These are phyloP conservation scores for Coluber constrictor DNA, from an alignment of 2,797 vertebrate genomes.

Conservation along the genomic window DNA sequence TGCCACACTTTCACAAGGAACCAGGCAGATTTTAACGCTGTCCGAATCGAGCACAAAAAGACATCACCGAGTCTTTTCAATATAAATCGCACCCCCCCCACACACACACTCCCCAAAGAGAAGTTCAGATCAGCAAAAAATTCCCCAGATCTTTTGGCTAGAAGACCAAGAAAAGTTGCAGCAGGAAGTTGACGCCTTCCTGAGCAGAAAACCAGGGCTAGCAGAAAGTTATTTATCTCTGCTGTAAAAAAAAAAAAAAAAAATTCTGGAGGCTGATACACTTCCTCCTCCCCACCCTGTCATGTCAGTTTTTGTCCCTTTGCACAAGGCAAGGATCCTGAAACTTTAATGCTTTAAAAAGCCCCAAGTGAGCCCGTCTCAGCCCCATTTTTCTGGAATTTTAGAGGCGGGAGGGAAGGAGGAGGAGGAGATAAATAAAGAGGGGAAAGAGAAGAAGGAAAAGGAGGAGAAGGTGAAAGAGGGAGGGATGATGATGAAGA, in stretches of 20 bases:
- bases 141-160: not conserved
- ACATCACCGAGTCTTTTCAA: not conserved
- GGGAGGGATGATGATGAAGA: not conserved
- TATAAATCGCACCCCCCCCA: not conserved
- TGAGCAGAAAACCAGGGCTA: not conserved
- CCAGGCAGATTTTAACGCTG: not conserved
- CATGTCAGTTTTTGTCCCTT: not conserved
- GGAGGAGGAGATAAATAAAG: no score
- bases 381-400: not conserved
- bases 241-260: not conserved
- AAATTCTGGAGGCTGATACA: not conserved
- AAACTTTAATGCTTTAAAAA: not conserved
- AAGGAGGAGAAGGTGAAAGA: no score
- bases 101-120: not conserved
- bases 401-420: not conserved
- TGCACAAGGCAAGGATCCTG: no score
- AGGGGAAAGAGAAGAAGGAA: not conserved
- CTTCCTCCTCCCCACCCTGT: not conserved
- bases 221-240: not conserved
- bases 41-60: not conserved
- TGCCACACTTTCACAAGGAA: not conserved
- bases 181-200: not conserved
- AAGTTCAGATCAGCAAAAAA: not conserved
- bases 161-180: not conserved
- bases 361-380: not conserved